Evolutionary conservation across 2,888 invertebrate genomes (phyloP).

Genomic region (Alentia gelatinosa): DNA sequence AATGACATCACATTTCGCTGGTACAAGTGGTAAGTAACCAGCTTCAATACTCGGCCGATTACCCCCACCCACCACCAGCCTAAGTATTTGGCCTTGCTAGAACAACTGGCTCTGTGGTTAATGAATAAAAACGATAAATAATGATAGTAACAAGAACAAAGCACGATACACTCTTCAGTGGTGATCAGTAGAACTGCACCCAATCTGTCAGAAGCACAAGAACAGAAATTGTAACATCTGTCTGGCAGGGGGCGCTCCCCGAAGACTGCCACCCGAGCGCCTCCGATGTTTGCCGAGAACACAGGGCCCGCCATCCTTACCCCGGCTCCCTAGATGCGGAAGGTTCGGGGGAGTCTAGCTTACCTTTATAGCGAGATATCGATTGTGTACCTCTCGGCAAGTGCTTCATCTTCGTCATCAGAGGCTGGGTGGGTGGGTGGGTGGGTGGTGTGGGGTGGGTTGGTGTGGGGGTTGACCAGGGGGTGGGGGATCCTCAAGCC

Average conservation of each 20-base stretch:
- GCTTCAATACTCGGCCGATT: too few relatives aligned
- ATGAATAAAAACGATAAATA: too few relatives aligned
- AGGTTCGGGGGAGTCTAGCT: not conserved
- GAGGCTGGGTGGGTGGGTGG: not conserved
- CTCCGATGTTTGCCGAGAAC: constrained; percentile 15
- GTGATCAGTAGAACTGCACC: not conserved
- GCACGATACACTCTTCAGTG: too few relatives aligned
- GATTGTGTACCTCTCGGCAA: not conserved
- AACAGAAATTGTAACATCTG: constrained; percentile 27
- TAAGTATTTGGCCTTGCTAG: too few relatives aligned
- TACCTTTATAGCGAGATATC: constrained; percentile 32
- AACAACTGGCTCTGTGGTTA: too few relatives aligned
- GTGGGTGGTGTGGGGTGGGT: too few relatives aligned
- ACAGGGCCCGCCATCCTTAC: not conserved
- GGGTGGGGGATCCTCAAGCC: not conserved
- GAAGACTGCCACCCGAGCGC: not conserved
- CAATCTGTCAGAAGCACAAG: not conserved
- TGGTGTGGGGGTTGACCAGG: too few relatives aligned
- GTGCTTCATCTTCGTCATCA: not conserved
- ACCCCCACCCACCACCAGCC: too few relatives aligned
- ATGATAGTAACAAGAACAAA: too few relatives aligned
- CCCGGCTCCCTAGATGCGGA: not conserved
- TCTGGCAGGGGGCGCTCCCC: constrained; percentile 41
- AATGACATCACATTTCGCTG: too few relatives aligned
- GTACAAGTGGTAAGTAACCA: too few relatives aligned